Evolutionary conservation across 2,888 invertebrate genomes (phyloP), one percentile per base, ranked within the genome.

Genomic region (Andrena praecox): DNA sequence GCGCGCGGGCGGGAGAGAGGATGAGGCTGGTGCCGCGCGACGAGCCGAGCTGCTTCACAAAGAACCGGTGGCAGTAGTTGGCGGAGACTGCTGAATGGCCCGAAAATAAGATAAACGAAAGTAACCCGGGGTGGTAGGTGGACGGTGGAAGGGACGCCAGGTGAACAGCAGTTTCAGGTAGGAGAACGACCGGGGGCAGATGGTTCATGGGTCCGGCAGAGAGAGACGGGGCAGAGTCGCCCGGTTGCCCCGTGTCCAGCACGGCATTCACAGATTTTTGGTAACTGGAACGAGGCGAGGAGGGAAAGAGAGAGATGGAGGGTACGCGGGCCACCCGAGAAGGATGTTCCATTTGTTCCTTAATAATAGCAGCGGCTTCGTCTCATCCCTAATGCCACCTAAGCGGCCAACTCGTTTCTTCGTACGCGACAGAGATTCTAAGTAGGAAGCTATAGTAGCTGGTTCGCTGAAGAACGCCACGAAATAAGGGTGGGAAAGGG

Each of bases 21-120:
- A 33, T 8, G 33, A 8, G 48, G 31, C 27, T 42, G 60, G 67
- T 67, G 63, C 78, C 77, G 82, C 79, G 79, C 79, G 79, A 62
- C 35, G 31, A 31, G 64, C 67, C 72, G 48, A 66, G 73, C 72
- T 59, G 80, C 69, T 64, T 64, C 80, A 79, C 80, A 79, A 77
- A 81, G 89, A 87, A 87, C 89, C 84, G 87, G 87, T 89, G 89
- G 89, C 87, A 71, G 83, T 84, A 75, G 84, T 84, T 54, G 84
- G 83, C 71, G 71, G 79, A 78, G 64, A 63, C 63, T 77, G 84
- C 74, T 90, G 89, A 89, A 89, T 89, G 90, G 89, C 42, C 77
- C 80, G 86, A 86, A 84, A 90, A 90, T 90, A 89, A 90, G 90
- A 90, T 90, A 86, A 90, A 90, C 89, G 86, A 90, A 90, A 89